Base-by-base conservation (phyloP, 2,888 invertebrate species). In the Protodeltote pygarga region DNA sequence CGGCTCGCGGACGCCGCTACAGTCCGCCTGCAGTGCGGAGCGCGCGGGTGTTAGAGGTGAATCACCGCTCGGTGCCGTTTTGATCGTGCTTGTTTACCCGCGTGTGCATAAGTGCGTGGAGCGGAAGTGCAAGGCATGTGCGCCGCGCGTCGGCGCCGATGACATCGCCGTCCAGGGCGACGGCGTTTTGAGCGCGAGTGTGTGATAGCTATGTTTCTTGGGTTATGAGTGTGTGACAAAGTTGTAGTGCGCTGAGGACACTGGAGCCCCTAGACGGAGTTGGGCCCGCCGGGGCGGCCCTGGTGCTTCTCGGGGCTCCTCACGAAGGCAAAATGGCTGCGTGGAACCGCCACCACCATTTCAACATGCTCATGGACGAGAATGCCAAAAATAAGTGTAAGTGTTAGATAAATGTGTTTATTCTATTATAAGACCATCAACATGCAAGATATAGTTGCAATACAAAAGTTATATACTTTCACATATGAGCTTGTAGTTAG, bases 341-440 rank as follows among this genome's bases (percentile, higher is more conserved):
- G 93, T 95, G 95, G 95, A 95, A 95, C 85, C 94, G 95, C 90
- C 95, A 95, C 92, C 94, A 95, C 89, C 95, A 95, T 88, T 93
- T 94, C 88, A 91, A 86, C 83, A 93, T 95, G 93, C 93, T 94
- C 81, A 93, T 95, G 94, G 95, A 95, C 71, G 92, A 92, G 85
- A 94, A 94, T 91, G 93, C 93, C 83, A 94, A 94, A 91, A 93
- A 93, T 77, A 95, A 95, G 93, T 90, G 95, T 94, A 85, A 94
- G 94, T 93, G 71, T 38, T 20, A 17, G 32, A 10, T 25, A 10
- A 14, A 23, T 8, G 27, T 15, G 16, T 3, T 20, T 21, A 20
- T 21, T 23, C n/a, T 5, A 3, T 14, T 8, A n/a, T n/a, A 15
- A 31, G 8, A 21, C 1, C 24, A 24, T 20, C 39, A 27, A 19